Evolutionary conservation across 2,888 invertebrate species (phyloP), one percentile per base, ranked within the genome.

Genomic region (Leuctra nigra): DNA sequence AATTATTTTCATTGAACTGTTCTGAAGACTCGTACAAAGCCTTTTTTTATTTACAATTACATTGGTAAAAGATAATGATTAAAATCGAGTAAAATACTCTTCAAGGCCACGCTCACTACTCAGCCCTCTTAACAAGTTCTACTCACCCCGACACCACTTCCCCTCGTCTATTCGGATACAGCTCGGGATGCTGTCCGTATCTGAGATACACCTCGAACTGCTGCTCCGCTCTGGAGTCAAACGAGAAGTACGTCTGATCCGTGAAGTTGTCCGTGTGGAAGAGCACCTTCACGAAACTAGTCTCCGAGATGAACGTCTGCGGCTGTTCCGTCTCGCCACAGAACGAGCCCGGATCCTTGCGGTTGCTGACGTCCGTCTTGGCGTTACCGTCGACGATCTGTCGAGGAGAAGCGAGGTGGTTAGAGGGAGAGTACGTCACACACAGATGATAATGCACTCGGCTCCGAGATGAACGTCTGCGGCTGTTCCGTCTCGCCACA

Each of bases 291-390:
- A 94, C 91, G 74, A 91, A 91, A 71, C 89, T 91, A 55, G 93
- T 94, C 75, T 94, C 93, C 54, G 92, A 93, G 73, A 93, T 93
- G 77, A 93, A 93, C 24, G 91, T 92, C 74, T 93, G 91, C 1
- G 92, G 91, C 67, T 93, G 92, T 68, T 94, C 93, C 52, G 90
- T 91, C 72, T 94, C 93, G 0, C 93, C 94, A 69, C 94, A 94
- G 73, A 92, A 94, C 67, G 90, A 83, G 2, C 93, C 93, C 0
- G 91, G 90, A 65, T 91, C 90, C 66, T 89, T 87, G 33, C 91
- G 80, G 73, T 92, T 91, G 59, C 87, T 90, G 33, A 91, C 86
- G 69, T 89, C 88, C 20, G 91, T 91, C 72, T 91, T 91, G 1
- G 90, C 86, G 70, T 91, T 91, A 16, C 92, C 92, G 68, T 92